These are phyloP conservation scores for Centropyge bicolor DNA, from an alignment of 2,797 vertebrate species.

Conservation along the genomic window DNA sequence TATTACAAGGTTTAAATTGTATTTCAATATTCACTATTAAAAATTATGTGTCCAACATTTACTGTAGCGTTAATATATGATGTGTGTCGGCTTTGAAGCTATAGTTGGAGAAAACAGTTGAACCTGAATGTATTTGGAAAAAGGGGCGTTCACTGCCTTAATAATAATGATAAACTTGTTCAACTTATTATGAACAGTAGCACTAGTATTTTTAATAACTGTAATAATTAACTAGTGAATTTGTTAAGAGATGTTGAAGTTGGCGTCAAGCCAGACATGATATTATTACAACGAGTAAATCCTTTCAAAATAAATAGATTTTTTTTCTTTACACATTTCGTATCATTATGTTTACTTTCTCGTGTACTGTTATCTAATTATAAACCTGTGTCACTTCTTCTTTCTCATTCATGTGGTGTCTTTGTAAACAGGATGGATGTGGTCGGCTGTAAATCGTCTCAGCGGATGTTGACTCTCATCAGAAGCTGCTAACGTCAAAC, in stretches of 20 bases:
- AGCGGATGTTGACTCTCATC: constrained; percentile 63
- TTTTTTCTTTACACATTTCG: background rate
- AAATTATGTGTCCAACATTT: background rate
- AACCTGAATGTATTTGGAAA: too few relatives aligned
- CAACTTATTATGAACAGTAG: background rate
- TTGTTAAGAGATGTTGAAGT: background rate
- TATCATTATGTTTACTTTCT: background rate
- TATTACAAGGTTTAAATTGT: background rate
- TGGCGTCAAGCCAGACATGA: background rate
- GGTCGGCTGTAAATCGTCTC: constrained; percentile 46
- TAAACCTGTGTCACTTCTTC: background rate
- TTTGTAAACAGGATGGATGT: constrained; percentile 20
- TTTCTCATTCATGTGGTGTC: accelerated
- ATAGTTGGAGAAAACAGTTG: too few relatives aligned
- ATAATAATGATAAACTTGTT: too few relatives aligned
- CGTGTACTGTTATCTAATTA: background rate
- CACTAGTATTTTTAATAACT: background rate
- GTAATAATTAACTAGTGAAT: background rate
- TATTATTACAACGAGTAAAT: background rate
- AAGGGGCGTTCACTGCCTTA: too few relatives aligned
- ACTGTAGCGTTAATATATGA: background rate
- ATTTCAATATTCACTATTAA: background rate
- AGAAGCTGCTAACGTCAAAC: constrained; percentile 53
- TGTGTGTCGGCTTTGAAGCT: background rate
- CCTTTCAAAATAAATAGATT: background rate